Evolutionary conservation across 2,113 vertebrate species (phyloP), one percentile per base, ranked within the genome.

Genomic region (Etia nguti): DNA sequence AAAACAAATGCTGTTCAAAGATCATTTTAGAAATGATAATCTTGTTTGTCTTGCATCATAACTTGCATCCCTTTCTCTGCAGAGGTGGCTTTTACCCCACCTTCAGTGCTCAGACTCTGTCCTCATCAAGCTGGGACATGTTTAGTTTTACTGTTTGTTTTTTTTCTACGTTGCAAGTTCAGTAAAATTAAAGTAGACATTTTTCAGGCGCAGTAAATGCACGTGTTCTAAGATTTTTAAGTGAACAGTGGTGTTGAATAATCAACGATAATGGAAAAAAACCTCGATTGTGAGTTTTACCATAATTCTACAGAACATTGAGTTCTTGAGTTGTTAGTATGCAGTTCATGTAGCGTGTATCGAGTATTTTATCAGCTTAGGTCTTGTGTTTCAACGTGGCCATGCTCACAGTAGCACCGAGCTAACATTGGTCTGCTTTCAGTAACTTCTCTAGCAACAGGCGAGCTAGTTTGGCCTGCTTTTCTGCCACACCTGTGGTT

Each of bases 391-490:
- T 31, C 43, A 11, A 8, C 4, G 13, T 85, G 26, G 10, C 12
- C 22, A 6, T 68, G 80, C 10, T 82, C 41, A 68, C 24, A 29
- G 70, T 77, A n/a, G 26, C 26, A 0, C 20, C 16, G 2, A 55
- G 43, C 65, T 85, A 16, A 48, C 52, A 54, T 79, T 5, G 79
- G 6, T 2, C 24, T 26, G 46, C 36, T 79, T 85, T 60, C 5
- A 73, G 36, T 75, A 6, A 26, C 81, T 50, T 80, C 73, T 46
- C 26, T 20, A 80, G 70, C 31, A 12, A 52, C 29, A 57, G 22
- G 65, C 26, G 3, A 43, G 84, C 88, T 81, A 62, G 90, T 92
- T 80, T 48, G 59, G 89, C 92, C 86, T 86, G 93, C 68, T 92
- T 36, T 3, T 79, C 88, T 85, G 62, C 62, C 70, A 82, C 68